Base-by-base conservation (phyloP, 1,140 invertebrate genomes). In the Leptonema lineaticorne region DNA sequence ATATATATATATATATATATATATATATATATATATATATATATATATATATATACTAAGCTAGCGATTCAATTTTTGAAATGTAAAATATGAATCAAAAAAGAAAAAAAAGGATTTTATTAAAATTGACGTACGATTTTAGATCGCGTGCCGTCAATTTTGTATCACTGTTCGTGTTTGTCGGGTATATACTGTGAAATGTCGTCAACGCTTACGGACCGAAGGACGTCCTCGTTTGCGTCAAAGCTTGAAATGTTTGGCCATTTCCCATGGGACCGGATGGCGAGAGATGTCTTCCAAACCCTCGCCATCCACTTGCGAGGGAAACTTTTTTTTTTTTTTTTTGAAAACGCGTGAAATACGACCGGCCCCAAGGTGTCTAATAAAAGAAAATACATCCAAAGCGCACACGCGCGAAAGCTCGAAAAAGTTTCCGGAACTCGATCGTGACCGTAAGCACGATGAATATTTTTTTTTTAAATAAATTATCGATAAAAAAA, bases 281-380 rank as follows among this genome's bases (percentile, higher is more conserved):
- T 53, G 50, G 50, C 50, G 50, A 48, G 46, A 48, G 46, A 53
- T 53, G 50, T 53, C 50, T 53, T 41, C 37, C n/a, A n/a, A n/a
- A n/a, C 37, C 37, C 37, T 41, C 37, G n/a, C 53, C 53, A 24
- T 20, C 29, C 29, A 41, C 33, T 26, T 14, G 33, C 33, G 33
- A 63, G 50, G 45, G 45, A 63, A 63, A 63, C 33, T 46, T 63
- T n/a, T n/a, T n/a, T n/a, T n/a, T n/a, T n/a, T n/a, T n/a, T n/a
- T n/a, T n/a, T 63, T 63, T 63, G 59, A 63, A 63, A 45, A 63
- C 59, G 33, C 59, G 59, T 63, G 59, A 63, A 63, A 63, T 63
- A 63, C 59, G 33, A 37, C 59, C 33, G 33, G 59, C 59, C 24
- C 45, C 59, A 20, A 63, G 59, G 33, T 27, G 33, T 46, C 24